Percentiles rank a stretch among this genome's conserved stretches.
phyloP scores from a whole-genome alignment of 2,888 invertebrate species.

The Gastracanthus pulcherrimus region DNA sequence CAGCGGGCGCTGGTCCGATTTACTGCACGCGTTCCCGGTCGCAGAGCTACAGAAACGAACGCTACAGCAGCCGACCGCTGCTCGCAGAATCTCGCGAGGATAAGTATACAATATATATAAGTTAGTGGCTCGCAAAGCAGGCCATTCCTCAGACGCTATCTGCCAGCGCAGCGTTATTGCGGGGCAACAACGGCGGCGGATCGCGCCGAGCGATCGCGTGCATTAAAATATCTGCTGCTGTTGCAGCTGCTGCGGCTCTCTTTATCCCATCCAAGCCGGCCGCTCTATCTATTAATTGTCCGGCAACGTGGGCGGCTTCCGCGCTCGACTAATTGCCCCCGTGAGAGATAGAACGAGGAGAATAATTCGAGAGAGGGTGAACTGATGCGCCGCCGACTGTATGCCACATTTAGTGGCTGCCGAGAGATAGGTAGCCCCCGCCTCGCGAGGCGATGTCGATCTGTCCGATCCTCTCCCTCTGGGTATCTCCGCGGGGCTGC shows the following conservation, averaged over 20 bases:
- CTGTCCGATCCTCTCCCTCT: too few relatives aligned
- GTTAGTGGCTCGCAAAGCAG: conserved; percentile 33
- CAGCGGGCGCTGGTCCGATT: too few relatives aligned
- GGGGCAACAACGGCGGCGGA: conserved; percentile 12
- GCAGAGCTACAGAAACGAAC: not conserved
- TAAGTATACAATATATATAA: too few relatives aligned
- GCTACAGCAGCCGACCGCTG: not conserved
- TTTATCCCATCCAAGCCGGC: not conserved
- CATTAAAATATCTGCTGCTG: conserved; percentile 45
- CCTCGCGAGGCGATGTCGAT: not conserved
- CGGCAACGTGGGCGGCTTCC: conserved; percentile 74
- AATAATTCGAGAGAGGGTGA: conserved; percentile 31
- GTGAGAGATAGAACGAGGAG: conserved; percentile 64
- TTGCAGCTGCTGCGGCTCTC: too few relatives aligned
- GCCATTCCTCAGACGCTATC: conserved; percentile 36
- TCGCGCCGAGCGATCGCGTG: conserved; percentile 45
- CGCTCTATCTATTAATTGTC: conserved; percentile 73
- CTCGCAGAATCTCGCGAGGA: conserved; percentile 29
- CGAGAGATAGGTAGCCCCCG: not conserved
- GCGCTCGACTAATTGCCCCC: conserved; percentile 72
- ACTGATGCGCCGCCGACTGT: not conserved
- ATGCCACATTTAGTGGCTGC: conserved; percentile 1
- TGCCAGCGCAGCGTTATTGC: not conserved
- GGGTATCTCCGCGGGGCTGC: too few relatives aligned
- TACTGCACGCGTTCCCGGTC: too few relatives aligned